phyloP scores from a whole-genome alignment of 2,797 vertebrate genomes.

The Gymnothorax javanicus region DNA sequence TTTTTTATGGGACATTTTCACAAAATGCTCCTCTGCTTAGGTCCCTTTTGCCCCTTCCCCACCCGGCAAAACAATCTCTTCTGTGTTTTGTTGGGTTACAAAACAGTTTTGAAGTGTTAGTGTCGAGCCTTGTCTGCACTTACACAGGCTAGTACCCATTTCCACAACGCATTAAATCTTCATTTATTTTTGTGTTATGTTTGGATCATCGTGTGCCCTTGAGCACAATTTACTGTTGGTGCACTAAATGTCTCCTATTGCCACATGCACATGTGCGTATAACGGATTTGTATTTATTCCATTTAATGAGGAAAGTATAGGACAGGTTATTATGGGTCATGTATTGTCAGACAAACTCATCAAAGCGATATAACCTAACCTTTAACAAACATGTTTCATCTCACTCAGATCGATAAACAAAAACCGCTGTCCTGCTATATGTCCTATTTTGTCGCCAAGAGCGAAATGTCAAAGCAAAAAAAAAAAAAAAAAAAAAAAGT shows the following conservation, averaged over 20 bases:
- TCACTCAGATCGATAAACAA: background rate
- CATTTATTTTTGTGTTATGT: conserved; percentile 29
- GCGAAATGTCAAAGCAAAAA: background rate
- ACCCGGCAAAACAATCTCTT: background rate
- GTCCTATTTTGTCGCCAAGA: background rate
- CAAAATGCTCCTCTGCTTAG: conserved; percentile 40
- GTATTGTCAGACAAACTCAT: background rate
- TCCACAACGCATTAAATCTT: conserved; percentile 60
- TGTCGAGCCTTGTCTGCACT: conserved; percentile 60
- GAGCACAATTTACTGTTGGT: conserved; percentile 18
- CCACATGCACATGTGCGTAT: background rate
- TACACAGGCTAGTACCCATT: conserved; percentile 63
- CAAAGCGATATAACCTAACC: background rate
- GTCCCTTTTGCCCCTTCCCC: conserved; percentile 6
- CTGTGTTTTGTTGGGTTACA: conserved; percentile 59
- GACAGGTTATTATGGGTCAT: background rate
- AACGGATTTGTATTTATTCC: background rate
- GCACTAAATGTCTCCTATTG: background rate
- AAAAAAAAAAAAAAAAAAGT: background rate
- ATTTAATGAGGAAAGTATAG: background rate
- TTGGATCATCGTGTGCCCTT: conserved; percentile 56
- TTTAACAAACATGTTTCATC: background rate
- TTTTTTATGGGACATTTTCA: conserved; percentile 42
- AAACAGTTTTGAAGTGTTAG: conserved; percentile 62
- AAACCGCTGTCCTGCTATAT: background rate